phyloP scores from a whole-genome alignment of 2,113 vertebrate species.

The Dunckerocampus dactyliophorus region DNA sequence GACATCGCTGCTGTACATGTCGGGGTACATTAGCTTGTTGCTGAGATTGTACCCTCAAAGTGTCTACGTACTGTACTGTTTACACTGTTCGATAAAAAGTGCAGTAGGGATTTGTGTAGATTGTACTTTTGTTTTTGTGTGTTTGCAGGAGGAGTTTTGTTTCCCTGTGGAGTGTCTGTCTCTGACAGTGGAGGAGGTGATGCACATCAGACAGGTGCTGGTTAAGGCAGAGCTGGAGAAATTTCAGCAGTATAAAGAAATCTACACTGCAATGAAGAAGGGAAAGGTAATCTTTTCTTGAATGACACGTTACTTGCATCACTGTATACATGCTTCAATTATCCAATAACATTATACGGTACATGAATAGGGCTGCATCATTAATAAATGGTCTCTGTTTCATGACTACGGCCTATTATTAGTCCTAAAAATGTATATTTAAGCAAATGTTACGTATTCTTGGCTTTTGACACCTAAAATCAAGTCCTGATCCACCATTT shows the following conservation, averaged over 20 bases:
- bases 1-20: too few species aligned
- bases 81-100: too few species aligned
- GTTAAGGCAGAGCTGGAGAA: conserved; percentile 98
- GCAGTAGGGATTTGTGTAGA: too few species aligned
- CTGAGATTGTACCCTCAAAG: too few species aligned
- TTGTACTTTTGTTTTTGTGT: conserved; percentile 2
- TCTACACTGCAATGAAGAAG: conserved; percentile 98
- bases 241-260: conserved; percentile 95
- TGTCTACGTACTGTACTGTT: too few species aligned
- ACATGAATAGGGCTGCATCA: neutral
- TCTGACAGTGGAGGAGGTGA: conserved; percentile 95
- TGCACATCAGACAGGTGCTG: conserved; percentile 98
- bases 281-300: conserved; percentile 82
- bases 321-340: neutral
- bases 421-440: too few species aligned
- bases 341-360: neutral
- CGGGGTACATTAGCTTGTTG: too few species aligned
- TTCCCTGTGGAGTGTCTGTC: conserved; percentile 94
- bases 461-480: too few species aligned
- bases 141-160: conserved; percentile 94
- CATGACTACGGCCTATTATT: too few species aligned
- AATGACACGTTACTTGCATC: neutral
- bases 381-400: too few species aligned
- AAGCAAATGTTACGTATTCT: too few species aligned
- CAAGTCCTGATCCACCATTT: too few species aligned